These are phyloP conservation scores for Cepaea nemoralis DNA, from an alignment of 1,140 invertebrate species.

Conservation along the genomic window DNA sequence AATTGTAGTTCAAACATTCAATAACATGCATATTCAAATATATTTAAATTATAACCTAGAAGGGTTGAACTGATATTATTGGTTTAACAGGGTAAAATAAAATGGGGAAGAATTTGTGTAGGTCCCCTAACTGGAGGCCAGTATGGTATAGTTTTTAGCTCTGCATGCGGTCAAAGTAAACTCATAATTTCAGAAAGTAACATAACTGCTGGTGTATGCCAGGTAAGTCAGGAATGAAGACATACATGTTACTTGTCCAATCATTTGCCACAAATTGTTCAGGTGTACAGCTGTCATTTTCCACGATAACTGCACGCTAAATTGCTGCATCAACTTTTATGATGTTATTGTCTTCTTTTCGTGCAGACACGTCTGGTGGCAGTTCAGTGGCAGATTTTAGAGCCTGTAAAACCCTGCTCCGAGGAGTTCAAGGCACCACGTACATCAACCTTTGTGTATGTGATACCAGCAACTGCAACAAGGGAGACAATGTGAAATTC, in stretches of 20 bases:
- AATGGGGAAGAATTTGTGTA: too few species aligned
- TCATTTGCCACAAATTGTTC: background rate
- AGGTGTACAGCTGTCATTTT: background rate
- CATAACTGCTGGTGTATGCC: background rate
- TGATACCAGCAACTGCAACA: conserved; percentile 27
- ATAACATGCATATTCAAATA: too few species aligned
- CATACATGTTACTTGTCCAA: background rate
- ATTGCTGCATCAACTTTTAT: background rate
- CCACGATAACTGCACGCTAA: background rate
- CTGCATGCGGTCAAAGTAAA: too few species aligned
- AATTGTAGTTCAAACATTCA: too few species aligned
- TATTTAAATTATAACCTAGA: too few species aligned
- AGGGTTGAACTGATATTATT: too few species aligned
- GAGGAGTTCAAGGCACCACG: conserved; percentile 27
- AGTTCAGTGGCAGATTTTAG: conserved; percentile 21
- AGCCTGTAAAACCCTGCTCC: conserved; percentile 14
- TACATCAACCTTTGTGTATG: conserved; percentile 32
- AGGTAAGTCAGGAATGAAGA: too few species aligned
- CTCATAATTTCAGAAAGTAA: too few species aligned
- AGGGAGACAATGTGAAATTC: conserved; percentile 1
- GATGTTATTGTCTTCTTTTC: background rate
- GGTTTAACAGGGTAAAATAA: too few species aligned
- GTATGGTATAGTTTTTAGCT: too few species aligned
- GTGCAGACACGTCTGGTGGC: conserved; percentile 26
- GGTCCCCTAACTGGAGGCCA: too few species aligned